Base-by-base conservation (phyloP, 2,797 vertebrate species). In the Hippoglossus hippoglossus region DNA sequence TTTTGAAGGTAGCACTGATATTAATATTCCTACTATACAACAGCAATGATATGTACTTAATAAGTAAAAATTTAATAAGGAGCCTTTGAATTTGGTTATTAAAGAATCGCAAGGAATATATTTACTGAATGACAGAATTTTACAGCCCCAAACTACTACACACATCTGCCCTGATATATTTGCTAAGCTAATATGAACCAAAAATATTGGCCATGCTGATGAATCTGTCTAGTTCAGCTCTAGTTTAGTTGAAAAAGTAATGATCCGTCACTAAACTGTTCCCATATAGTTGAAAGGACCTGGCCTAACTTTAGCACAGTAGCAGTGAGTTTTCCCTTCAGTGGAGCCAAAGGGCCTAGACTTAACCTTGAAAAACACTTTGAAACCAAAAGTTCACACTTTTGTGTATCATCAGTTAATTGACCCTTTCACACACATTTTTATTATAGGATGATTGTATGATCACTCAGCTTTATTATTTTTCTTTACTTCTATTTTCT, bases 331-430 rank as follows among this genome's bases (percentile, higher is more conserved):
- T 8, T 59, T 36, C 15, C 21, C 46, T 21, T 64, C 7, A 49
- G 6, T 57, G 7, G 25, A 67, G 50, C 63, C 46, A 58, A 39
- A 41, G 39, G 31, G 21, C 26, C 5, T 4, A 21, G 5, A n/a
- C 13, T 24, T 19, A 26, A 22, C 50, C 39, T 41, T 22, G 5
- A 47, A 36, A 26, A 44, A 16, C 47, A 60, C 15, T 8, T 19
- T 3, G 52, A 26, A 16, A 41, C 31, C 6, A 58, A 47, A 55
- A 47, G 16, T 25, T 56, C 11, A 16, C 3, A 44, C 41, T 3
- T 16, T 39, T 66, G 26, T 61, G 10, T 61, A 49, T 65, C n/a
- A 52, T 52, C 16, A 46, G 22, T 13, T 59, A 66, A 66, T 41
- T 26, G 1, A 41, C 16, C 34, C 18, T 36, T 50, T 24, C 11